Percentiles rank a stretch among this genome's conserved stretches.
Evolutionary conservation across 2,113 vertebrate species (phyloP).

Genomic region (Elanoides forficatus): DNA sequence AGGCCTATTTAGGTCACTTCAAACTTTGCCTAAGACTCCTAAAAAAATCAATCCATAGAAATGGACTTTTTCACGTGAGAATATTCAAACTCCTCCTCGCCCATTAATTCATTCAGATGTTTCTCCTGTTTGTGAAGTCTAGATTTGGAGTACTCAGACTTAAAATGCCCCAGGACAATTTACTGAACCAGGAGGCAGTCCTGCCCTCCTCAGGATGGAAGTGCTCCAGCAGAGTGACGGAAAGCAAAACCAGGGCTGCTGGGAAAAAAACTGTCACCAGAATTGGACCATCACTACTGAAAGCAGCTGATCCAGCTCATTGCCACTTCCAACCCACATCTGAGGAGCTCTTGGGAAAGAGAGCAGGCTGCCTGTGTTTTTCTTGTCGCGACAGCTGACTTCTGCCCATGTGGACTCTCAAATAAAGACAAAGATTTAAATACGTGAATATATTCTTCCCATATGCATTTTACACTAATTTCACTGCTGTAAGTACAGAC

Average conservation of each 20-base stretch:
- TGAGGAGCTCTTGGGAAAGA: background rate
- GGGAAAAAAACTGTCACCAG: background rate
- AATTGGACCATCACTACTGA: background rate
- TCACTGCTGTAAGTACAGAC: background rate
- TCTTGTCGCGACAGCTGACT: background rate
- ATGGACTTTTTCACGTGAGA: accelerated
- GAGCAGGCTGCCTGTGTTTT: background rate
- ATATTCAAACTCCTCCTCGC: background rate
- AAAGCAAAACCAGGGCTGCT: background rate
- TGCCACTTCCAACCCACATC: background rate
- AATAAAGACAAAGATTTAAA: background rate
- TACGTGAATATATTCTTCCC: background rate
- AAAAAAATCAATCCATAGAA: background rate
- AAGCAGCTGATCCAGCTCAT: background rate
- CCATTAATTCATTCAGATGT: background rate
- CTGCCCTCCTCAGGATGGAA: background rate
- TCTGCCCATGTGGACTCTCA: background rate
- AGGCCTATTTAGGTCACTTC: background rate
- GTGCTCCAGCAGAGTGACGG: background rate
- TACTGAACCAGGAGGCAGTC: background rate
- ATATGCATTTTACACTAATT: background rate
- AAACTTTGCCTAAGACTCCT: background rate
- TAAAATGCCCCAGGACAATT: background rate
- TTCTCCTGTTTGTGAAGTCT: background rate
- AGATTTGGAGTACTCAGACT: background rate